Evolutionary conservation across 2,888 invertebrate genomes (phyloP).

Genomic region (Biston stratarius): DNA sequence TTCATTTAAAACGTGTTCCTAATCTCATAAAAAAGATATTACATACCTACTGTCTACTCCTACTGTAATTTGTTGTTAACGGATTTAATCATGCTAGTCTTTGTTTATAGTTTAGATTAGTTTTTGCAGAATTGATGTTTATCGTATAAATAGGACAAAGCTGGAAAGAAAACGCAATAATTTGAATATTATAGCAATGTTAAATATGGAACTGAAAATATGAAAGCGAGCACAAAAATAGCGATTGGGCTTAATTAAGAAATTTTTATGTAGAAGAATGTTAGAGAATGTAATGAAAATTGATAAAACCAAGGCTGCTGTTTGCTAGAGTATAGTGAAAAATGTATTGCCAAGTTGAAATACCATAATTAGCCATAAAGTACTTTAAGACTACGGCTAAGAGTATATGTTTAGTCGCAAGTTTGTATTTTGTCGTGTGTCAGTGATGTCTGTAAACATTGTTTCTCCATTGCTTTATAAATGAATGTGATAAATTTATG

Average conservation of each 20-base stretch:
- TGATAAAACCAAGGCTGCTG: conserved; percentile 70
- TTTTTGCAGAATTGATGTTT: conserved; percentile 21
- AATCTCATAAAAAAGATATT: conserved; percentile 39
- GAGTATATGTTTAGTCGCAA: conserved; percentile 43
- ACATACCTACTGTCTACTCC: conserved; percentile 2
- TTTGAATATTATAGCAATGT: conserved; percentile 25
- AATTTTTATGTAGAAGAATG: conserved; percentile 52
- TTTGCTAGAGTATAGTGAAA: conserved; percentile 60
- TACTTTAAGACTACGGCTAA: conserved; percentile 33
- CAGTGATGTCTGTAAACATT: conserved; percentile 38
- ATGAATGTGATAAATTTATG: conserved; percentile 48
- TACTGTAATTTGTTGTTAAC: conserved; percentile 33
- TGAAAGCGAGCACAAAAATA: conserved; percentile 46
- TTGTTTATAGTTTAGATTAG: conserved; percentile 30
- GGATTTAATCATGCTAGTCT: conserved; percentile 58
- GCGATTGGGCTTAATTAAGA: conserved; percentile 42
- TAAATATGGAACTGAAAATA: conserved; percentile 34
- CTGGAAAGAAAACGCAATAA: conserved; percentile 18
- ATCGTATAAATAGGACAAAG: conserved; percentile 14
- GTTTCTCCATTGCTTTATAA: conserved; percentile 45
- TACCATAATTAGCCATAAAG: conserved; percentile 38
- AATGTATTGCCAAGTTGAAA: conserved; percentile 55
- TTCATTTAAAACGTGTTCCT: conserved; percentile 50
- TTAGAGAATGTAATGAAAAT: conserved; percentile 55
- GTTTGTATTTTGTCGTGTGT: conserved; percentile 44